Percentiles rank a stretch among this genome's conserved stretches.
Evolutionary conservation across 2,113 vertebrate genomes (phyloP).

Genomic region (Psammodynastes pulverulentus): DNA sequence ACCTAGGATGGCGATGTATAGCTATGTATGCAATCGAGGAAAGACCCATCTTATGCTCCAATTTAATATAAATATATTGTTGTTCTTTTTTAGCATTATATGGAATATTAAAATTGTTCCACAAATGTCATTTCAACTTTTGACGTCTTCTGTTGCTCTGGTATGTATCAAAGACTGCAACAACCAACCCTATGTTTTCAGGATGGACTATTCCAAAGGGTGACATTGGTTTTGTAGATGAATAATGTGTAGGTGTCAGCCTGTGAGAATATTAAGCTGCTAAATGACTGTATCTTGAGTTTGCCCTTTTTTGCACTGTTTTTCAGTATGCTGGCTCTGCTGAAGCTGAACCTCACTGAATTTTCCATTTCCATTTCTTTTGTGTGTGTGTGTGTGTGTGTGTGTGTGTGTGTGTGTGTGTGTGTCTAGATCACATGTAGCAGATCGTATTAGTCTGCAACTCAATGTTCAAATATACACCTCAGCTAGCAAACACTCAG

Average conservation of each 20-base stretch:
- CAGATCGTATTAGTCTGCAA: not conserved
- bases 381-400: not conserved
- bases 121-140: not conserved
- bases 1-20: not conserved
- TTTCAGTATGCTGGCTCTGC: not conserved
- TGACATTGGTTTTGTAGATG: not conserved
- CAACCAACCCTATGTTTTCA: not conserved
- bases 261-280: not conserved
- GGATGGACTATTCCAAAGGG: not conserved
- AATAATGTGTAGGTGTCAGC: not conserved
- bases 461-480: not conserved
- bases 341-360: not conserved
- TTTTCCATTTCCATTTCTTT: not conserved
- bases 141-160: not conserved
- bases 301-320: not conserved
- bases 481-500: not conserved
- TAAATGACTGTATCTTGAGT: not conserved
- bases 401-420: not conserved
- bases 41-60: not conserved
- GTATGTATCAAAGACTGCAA: not conserved
- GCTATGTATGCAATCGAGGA: not conserved
- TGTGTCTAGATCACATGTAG: not conserved
- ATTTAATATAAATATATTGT: not conserved
- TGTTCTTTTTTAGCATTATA: not conserved
- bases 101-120: not conserved